phyloP scores from a whole-genome alignment of 2,888 invertebrate species.

The Argyresthia albistria region DNA sequence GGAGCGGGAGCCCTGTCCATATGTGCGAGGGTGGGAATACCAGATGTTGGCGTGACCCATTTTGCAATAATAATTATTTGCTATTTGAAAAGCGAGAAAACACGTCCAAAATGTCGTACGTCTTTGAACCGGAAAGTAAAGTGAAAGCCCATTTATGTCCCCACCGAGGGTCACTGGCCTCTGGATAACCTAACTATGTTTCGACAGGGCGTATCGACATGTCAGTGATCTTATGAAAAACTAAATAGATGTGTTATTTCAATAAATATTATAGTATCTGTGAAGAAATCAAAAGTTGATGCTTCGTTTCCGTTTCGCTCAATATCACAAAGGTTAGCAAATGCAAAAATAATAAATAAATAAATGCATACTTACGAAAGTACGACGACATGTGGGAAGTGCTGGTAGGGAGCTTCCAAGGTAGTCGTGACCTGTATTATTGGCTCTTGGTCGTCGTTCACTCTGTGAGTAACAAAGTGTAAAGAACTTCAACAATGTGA shows the following conservation, averaged over 20 bases:
- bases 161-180: no score
- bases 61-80: slow-evolving; percentile 42
- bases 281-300: no score
- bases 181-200: no score
- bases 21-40: slow-evolving; percentile 98
- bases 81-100: slow-evolving; percentile 25
- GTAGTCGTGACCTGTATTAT: slow-evolving; percentile 58
- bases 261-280: no score
- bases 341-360: not conserved
- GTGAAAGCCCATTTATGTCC: no score
- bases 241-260: no score
- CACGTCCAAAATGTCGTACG: slow-evolving; percentile 47
- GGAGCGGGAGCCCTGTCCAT: slow-evolving; percentile 96
- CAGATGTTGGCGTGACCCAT: slow-evolving; percentile 99
- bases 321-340: not conserved
- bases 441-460: slow-evolving; percentile 55
- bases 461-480: slow-evolving; percentile 25
- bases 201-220: no score
- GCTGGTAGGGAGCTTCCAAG: slow-evolving; percentile 43
- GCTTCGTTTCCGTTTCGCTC: not conserved
- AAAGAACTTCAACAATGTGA: no score
- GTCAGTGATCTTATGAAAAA: no score
- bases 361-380: slow-evolving; percentile 57
- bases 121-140: slow-evolving; percentile 5
- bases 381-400: slow-evolving; percentile 53